Evolutionary conservation across 2,113 vertebrate genomes (phyloP).

Genomic region (Dipodomys spectabilis): DNA sequence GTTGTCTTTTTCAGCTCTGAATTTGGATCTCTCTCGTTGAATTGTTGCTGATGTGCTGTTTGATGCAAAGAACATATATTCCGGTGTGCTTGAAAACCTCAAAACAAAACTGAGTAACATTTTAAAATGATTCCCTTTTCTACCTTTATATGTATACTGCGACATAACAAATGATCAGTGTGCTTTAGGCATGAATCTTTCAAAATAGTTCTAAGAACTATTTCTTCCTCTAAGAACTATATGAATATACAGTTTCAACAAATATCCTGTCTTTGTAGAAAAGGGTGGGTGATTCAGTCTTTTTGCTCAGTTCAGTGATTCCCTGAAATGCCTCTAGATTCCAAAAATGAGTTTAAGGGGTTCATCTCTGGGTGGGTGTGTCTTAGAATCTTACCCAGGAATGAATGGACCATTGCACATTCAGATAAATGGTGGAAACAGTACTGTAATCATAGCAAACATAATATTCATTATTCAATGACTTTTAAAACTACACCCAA

Average conservation of each 20-base stretch:
- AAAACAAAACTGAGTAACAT: neutral
- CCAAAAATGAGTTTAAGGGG: neutral
- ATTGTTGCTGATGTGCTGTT: neutral
- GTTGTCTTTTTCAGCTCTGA: neutral
- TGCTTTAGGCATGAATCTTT: neutral
- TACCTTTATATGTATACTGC: neutral
- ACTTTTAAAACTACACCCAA: slow-evolving; percentile 36
- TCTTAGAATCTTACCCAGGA: neutral
- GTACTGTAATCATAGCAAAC: neutral
- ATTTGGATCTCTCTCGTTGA: neutral
- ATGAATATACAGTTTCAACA: neutral
- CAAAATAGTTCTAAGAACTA: neutral
- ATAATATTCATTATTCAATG: slow-evolving; percentile 22
- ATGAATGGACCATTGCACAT: neutral
- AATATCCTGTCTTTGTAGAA: neutral
- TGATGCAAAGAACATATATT: neutral
- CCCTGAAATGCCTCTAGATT: neutral
- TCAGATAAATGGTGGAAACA: neutral
- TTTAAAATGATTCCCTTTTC: neutral
- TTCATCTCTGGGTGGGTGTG: neutral
- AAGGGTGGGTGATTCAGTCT: neutral
- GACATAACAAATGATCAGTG: neutral
- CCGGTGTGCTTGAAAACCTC: neutral
- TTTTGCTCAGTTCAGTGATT: slow-evolving; percentile 4
- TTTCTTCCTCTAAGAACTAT: neutral